Percentiles rank a stretch among this genome's conserved stretches.
Evolutionary conservation across 2,888 invertebrate genomes (phyloP).

Genomic region (Ryuthela nishihirai): DNA sequence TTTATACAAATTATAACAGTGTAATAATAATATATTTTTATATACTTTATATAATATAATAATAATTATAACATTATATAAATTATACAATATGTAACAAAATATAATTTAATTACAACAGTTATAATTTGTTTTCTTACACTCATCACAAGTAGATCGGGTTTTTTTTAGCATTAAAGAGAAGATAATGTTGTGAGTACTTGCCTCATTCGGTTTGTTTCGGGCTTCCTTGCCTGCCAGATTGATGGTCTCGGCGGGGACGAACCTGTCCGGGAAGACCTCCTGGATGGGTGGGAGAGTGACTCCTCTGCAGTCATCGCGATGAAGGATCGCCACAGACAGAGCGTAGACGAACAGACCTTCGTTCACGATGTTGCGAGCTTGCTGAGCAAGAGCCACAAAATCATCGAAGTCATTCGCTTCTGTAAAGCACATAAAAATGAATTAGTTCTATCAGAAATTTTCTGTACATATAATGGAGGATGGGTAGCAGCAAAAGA

Average conservation of each 20-base stretch:
- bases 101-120: too few relatives aligned
- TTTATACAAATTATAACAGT: too few relatives aligned
- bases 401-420: constrained; percentile 27
- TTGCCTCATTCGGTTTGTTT: constrained; percentile 42
- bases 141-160: too few relatives aligned
- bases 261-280: constrained; percentile 75
- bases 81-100: too few relatives aligned
- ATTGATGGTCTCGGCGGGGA: constrained; percentile 68
- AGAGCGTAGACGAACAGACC: constrained; percentile 74
- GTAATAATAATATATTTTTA: too few relatives aligned
- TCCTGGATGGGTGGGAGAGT: constrained; percentile 70
- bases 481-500: too few relatives aligned
- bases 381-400: constrained; percentile 25
- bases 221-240: constrained; percentile 66
- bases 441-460: too few relatives aligned
- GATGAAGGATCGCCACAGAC: constrained; percentile 70
- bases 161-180: too few relatives aligned
- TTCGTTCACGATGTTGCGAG: constrained; percentile 69
- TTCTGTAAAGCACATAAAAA: constrained; percentile 3
- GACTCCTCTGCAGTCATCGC: constrained; percentile 65
- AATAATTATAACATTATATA: too few relatives aligned
- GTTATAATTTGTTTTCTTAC: too few relatives aligned
- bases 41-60: too few relatives aligned
- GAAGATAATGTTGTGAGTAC: background rate
- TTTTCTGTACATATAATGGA: too few relatives aligned